Evolutionary conservation across 2,888 invertebrate genomes (phyloP).

Genomic region (Syrphus vitripennis): DNA sequence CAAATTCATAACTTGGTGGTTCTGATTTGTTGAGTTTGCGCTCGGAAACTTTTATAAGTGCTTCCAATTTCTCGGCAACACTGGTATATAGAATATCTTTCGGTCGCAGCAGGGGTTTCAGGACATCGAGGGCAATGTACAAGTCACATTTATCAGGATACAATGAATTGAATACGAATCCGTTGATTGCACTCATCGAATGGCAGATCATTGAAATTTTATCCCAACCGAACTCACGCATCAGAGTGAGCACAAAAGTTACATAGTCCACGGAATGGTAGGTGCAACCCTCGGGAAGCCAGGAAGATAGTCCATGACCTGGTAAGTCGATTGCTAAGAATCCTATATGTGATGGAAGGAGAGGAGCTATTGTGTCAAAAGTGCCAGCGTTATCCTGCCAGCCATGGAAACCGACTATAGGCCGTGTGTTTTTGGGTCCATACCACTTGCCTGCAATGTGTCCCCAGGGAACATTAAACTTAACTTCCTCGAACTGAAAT

Average conservation of each 20-base stretch:
- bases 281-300: conserved; percentile 84
- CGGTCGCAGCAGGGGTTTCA: conserved; percentile 76
- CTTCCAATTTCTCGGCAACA: conserved; percentile 80
- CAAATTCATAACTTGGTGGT: conserved; percentile 85
- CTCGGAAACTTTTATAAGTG: conserved; percentile 80
- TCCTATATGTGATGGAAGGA: conserved; percentile 82
- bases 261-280: conserved; percentile 81
- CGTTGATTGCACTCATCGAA: conserved; percentile 86
- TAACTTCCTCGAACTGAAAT: conserved; percentile 9
- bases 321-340: conserved; percentile 86
- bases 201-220: conserved; percentile 87
- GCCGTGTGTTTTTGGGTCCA: conserved; percentile 85
- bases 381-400: conserved; percentile 91
- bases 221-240: conserved; percentile 86
- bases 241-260: conserved; percentile 82
- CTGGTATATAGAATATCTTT: conserved; percentile 73
- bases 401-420: conserved; percentile 88
- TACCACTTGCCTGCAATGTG: conserved; percentile 87
- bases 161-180: conserved; percentile 84
- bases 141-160: conserved; percentile 83
- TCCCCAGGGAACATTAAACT: conserved; percentile 85
- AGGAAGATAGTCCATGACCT: conserved; percentile 88
- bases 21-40: conserved; percentile 78
- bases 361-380: conserved; percentile 87
- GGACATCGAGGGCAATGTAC: conserved; percentile 77